Percentiles rank a stretch among this genome's conserved stretches.
These are phyloP conservation scores for Trilocha varians DNA, from an alignment of 2,888 invertebrate genomes.

Conservation along the genomic window DNA sequence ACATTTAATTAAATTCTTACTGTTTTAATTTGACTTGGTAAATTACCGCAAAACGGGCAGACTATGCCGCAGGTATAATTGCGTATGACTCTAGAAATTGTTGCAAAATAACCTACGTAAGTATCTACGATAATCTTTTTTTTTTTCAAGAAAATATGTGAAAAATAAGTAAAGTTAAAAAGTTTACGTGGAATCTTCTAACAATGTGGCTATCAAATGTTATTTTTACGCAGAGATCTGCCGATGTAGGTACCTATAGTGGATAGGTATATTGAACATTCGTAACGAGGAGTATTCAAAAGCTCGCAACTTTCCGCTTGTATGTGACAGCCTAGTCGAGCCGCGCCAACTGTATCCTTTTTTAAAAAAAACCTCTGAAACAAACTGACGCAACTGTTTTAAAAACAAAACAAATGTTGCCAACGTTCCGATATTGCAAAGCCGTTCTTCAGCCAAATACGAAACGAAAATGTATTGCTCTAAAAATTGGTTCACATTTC, in stretches of 20 bases:
- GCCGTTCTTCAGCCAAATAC: neutral
- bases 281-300: neutral
- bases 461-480: neutral
- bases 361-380: constrained; percentile 22
- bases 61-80: constrained; percentile 23
- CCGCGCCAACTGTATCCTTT: constrained; percentile 20
- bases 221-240: too few relatives aligned
- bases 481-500: neutral
- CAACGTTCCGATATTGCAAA: neutral
- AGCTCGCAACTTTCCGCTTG: constrained; percentile 15
- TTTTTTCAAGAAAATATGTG: too few relatives aligned
- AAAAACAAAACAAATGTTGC: neutral
- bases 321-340: constrained; percentile 23
- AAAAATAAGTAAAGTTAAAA: too few relatives aligned
- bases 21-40: constrained; percentile 64
- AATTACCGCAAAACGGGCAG: constrained; percentile 36
- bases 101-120: too few relatives aligned
- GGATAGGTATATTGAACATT: neutral
- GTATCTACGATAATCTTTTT: too few relatives aligned
- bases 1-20: constrained; percentile 66
- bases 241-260: neutral
- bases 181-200: too few relatives aligned
- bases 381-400: constrained; percentile 23
- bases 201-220: neutral
- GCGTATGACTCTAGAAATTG: constrained; percentile 19